phyloP scores from a whole-genome alignment of 2,113 vertebrate genomes.

The Urocynchramus pylzowi region DNA sequence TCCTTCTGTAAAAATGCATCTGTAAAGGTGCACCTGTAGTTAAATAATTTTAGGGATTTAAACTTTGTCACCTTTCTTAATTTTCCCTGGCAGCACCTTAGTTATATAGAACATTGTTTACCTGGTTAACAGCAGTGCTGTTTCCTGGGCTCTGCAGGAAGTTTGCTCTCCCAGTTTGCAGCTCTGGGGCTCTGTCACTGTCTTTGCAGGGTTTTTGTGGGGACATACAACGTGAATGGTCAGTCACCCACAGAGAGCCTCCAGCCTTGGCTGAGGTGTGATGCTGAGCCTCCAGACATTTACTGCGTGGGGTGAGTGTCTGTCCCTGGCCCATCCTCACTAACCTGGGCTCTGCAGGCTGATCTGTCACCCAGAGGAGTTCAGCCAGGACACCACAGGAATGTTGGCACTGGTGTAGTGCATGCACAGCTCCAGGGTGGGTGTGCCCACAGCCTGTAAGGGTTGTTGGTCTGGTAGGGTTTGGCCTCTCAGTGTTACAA shows the following conservation, averaged over 20 bases:
- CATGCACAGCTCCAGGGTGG: background rate
- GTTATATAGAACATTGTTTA: background rate
- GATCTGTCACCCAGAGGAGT: background rate
- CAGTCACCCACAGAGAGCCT: slow-evolving; percentile 88
- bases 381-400: background rate
- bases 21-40: background rate
- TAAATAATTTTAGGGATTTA: background rate
- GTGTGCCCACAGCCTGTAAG: background rate
- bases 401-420: background rate
- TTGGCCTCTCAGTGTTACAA: background rate
- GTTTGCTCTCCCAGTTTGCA: background rate
- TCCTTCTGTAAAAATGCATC: background rate
- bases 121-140: background rate
- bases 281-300: slow-evolving; percentile 83
- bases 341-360: background rate
- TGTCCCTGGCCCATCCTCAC: background rate
- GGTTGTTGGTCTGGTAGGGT: background rate
- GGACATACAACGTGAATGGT: slow-evolving; percentile 95
- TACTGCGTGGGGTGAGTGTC: slow-evolving; percentile 91
- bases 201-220: slow-evolving; percentile 86
- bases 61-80: background rate
- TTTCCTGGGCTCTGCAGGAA: background rate
- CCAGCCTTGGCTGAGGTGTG: slow-evolving; percentile 82
- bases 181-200: background rate
- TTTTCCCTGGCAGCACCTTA: background rate